Evolutionary conservation across 2,113 vertebrate genomes (phyloP).

Genomic region (Osmerus eperlanus): DNA sequence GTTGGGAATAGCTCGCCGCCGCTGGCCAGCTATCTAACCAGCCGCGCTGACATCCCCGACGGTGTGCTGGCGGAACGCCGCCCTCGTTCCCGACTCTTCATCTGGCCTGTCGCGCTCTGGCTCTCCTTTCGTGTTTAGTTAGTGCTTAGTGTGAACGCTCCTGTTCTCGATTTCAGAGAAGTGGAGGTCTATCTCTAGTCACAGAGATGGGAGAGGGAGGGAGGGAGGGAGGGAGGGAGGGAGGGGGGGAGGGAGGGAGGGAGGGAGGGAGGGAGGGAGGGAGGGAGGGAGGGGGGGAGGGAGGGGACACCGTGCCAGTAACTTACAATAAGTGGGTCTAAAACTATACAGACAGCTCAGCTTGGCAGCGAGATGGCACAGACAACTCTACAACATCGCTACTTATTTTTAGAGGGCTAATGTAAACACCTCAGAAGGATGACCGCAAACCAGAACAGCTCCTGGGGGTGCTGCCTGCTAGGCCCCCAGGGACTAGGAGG

Average conservation of each 20-base stretch:
- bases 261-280: too few relatives aligned
- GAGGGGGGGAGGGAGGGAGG: too few relatives aligned
- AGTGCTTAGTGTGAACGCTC: not conserved
- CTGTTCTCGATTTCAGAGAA: not conserved
- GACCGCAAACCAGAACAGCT: constrained; percentile 35
- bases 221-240: too few relatives aligned
- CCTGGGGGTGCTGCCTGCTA: constrained; percentile 1
- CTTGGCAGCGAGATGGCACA: not conserved
- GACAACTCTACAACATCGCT: constrained; percentile 23
- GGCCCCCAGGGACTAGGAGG: not conserved
- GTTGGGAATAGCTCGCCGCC: not conserved
- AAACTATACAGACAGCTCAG: not conserved
- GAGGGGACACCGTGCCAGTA: not conserved
- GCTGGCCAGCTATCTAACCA: constrained; percentile 9
- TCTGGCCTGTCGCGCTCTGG: not conserved
- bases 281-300: too few relatives aligned
- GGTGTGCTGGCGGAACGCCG: not conserved
- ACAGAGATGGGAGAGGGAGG: not conserved
- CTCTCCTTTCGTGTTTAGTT: not conserved
- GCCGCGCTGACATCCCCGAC: not conserved
- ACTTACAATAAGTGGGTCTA: not conserved
- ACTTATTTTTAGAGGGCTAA: constrained; percentile 39
- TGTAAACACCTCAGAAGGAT: constrained; percentile 42
- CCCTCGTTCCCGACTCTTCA: not conserved
- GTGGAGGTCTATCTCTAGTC: not conserved